Evolutionary conservation across 2,888 invertebrate genomes (phyloP).

Genomic region (Cryptops parisi): DNA sequence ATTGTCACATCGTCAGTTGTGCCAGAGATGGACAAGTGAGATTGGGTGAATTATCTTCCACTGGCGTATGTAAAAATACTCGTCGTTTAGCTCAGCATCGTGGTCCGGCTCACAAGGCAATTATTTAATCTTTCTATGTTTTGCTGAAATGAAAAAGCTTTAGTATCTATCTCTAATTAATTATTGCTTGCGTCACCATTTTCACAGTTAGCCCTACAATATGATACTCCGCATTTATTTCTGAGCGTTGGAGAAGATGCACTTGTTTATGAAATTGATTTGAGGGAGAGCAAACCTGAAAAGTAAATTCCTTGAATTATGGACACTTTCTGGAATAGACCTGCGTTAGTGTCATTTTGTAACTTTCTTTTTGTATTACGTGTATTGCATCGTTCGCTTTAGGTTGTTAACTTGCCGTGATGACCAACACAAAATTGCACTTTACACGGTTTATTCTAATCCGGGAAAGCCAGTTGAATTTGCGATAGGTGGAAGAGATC

Average conservation of each 20-base stretch:
- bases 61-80: conserved; percentile 39
- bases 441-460: conserved; percentile 77
- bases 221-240: conserved; percentile 54
- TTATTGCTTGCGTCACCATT: neutral
- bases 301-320: conserved; percentile 34
- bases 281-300: conserved; percentile 52
- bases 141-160: neutral
- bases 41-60: conserved; percentile 39
- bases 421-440: conserved; percentile 47
- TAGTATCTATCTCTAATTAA: neutral
- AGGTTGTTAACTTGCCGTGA: conserved; percentile 27
- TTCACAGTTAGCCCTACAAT: conserved; percentile 48
- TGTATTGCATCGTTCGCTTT: conserved; percentile 4
- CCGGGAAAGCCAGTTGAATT: conserved; percentile 62
- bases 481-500: conserved; percentile 68
- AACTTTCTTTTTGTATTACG: neutral
- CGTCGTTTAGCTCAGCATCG: conserved; percentile 52
- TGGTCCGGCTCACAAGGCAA: conserved; percentile 63
- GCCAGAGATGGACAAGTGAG: conserved; percentile 78
- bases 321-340: conserved; percentile 4
- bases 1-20: conserved; percentile 71
- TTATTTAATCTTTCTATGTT: neutral
- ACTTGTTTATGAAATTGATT: conserved; percentile 61
- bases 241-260: conserved; percentile 84
- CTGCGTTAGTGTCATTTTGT: neutral